phyloP scores from a whole-genome alignment of 1,140 invertebrate genomes.

The Homalodisca vitripennis region DNA sequence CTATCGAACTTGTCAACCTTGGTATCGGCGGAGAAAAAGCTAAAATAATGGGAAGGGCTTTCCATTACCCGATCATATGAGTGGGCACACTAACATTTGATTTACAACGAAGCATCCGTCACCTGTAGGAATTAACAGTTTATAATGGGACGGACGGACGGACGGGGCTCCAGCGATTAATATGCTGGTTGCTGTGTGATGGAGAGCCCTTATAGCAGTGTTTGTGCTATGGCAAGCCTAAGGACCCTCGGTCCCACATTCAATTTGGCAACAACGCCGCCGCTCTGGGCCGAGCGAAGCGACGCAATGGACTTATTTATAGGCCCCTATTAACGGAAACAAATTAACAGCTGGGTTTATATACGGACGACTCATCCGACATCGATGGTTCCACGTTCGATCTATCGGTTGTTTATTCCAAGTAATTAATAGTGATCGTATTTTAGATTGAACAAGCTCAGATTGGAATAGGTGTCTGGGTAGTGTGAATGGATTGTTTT shows the following conservation, averaged over 20 bases:
- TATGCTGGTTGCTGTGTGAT: too few relatives aligned
- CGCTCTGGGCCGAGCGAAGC: too few relatives aligned
- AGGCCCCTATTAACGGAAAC: constrained; percentile 11
- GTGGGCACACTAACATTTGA: too few relatives aligned
- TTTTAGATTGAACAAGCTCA: constrained; percentile 15
- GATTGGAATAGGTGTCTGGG: too few relatives aligned
- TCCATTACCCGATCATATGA: too few relatives aligned
- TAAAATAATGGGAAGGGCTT: too few relatives aligned
- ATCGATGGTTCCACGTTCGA: background rate
- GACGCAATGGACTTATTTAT: constrained; percentile 13
- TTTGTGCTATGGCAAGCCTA: background rate
- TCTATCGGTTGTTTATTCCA: background rate
- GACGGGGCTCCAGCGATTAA: too few relatives aligned
- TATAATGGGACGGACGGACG: constrained; percentile 19
- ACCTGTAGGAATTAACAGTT: constrained; percentile 16
- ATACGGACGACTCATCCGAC: too few relatives aligned
- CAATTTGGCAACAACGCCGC: constrained; percentile 20
- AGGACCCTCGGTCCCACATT: background rate
- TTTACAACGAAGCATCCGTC: background rate
- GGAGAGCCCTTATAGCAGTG: too few relatives aligned
- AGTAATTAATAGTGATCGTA: background rate
- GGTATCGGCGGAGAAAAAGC: too few relatives aligned
- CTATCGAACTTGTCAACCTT: too few relatives aligned
- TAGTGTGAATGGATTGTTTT: too few relatives aligned
- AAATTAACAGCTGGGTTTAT: constrained; percentile 25